Evolutionary conservation across 1,140 invertebrate genomes (phyloP).

Genomic region (Diprion similis): DNA sequence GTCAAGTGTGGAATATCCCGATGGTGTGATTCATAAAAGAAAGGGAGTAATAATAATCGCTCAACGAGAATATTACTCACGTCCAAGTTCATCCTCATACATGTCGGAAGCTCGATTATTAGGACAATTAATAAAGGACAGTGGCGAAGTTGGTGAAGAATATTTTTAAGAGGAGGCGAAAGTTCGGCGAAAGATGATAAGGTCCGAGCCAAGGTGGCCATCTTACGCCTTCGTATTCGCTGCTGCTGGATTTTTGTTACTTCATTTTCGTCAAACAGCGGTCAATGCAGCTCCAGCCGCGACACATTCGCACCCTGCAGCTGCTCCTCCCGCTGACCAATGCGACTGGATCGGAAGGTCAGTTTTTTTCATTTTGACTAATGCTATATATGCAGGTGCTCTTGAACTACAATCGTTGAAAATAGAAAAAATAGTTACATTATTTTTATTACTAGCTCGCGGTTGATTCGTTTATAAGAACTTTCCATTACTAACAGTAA

Average conservation of each 20-base stretch:
- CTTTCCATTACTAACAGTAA: no score
- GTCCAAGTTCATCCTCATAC: no score
- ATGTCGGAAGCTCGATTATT: no score
- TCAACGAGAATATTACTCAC: no score
- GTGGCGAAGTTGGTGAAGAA: not conserved
- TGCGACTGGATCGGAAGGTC: slow-evolving; percentile 61
- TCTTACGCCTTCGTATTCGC: not conserved
- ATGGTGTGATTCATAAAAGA: no score
- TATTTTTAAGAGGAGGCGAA: not conserved
- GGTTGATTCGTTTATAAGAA: no score
- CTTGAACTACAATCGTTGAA: no score
- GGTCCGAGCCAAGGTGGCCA: not conserved
- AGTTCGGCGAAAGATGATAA: slow-evolving; percentile 1
- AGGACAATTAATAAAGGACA: not conserved
- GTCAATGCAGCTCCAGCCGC: slow-evolving; percentile 36
- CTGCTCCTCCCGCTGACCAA: slow-evolving; percentile 50
- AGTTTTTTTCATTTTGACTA: slow-evolving; percentile 29
- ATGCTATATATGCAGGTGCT: no score
- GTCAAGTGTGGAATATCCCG: no score
- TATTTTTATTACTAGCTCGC: no score
- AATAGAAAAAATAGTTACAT: no score
- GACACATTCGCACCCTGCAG: slow-evolving; percentile 39
- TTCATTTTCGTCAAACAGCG: slow-evolving; percentile 31
- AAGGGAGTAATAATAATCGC: no score
- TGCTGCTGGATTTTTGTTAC: slow-evolving; percentile 19